A percentile compares a stretch with the other conserved stretches of the same genome.
phyloP scores from a whole-genome alignment of 1,140 invertebrate genomes.

The Tetraneura akinire region DNA sequence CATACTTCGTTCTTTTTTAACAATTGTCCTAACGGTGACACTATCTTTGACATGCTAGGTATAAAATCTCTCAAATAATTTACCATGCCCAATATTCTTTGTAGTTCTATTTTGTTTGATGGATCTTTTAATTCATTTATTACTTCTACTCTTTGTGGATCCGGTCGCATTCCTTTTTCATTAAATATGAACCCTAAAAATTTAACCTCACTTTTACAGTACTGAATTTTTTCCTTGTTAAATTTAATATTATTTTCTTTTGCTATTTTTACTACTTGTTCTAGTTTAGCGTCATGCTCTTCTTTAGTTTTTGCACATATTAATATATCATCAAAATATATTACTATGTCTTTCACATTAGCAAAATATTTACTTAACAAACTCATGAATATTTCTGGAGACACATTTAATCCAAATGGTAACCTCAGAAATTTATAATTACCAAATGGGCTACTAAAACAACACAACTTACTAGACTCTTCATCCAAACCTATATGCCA shows the following conservation, averaged over 20 bases:
- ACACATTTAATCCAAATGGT: slow-evolving; percentile 57
- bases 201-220: slow-evolving; percentile 56
- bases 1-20: slow-evolving; percentile 50
- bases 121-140: slow-evolving; percentile 58
- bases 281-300: slow-evolving; percentile 45
- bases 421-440: slow-evolving; percentile 57
- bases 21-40: slow-evolving; percentile 54
- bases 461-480: slow-evolving; percentile 48
- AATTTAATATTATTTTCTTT: slow-evolving; percentile 58
- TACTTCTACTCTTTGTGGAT: slow-evolving; percentile 58
- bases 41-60: slow-evolving; percentile 58
- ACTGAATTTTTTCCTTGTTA: slow-evolving; percentile 58
- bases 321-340: slow-evolving; percentile 54
- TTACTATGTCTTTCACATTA: slow-evolving; percentile 57
- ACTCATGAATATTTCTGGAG: slow-evolving; percentile 58
- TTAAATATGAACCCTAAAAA: slow-evolving; percentile 58
- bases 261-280: slow-evolving; percentile 52
- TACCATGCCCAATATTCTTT: slow-evolving; percentile 58
- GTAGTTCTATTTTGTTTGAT: slow-evolving; percentile 57
- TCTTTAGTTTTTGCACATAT: slow-evolving; percentile 48
- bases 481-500: slow-evolving; percentile 53
- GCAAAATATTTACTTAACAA: slow-evolving; percentile 55
- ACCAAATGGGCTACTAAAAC: slow-evolving; percentile 55
- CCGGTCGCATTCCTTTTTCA: slow-evolving; percentile 57
- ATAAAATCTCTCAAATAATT: slow-evolving; percentile 59